These are phyloP conservation scores for Platyrinchus mystaceus DNA, from an alignment of 2,797 vertebrate genomes.

Conservation along the genomic window DNA sequence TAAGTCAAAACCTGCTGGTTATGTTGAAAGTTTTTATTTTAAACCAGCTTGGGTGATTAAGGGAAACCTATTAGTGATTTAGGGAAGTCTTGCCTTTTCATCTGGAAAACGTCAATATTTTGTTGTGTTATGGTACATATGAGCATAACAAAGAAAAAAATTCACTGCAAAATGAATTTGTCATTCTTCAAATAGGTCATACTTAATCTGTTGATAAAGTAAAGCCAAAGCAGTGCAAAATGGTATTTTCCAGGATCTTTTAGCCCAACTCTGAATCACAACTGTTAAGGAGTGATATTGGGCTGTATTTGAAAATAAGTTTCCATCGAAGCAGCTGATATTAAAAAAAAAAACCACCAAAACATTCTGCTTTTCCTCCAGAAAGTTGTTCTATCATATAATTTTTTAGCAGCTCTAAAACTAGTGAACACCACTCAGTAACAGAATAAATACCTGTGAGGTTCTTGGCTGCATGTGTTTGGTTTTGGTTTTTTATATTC, in stretches of 20 bases:
- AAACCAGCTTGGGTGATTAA: background rate
- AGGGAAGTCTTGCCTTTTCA: background rate
- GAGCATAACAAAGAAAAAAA: background rate
- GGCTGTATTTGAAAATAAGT: background rate
- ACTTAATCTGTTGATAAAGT: background rate
- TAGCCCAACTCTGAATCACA: background rate
- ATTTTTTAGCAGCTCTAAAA: background rate
- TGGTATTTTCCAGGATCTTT: background rate
- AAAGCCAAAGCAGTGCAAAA: background rate
- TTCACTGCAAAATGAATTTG: background rate
- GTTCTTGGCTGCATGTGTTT: background rate
- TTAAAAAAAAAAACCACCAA: background rate
- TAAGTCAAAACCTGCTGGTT: background rate
- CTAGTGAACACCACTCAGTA: background rate
- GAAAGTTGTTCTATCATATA: background rate
- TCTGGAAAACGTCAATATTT: background rate
- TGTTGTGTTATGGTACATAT: background rate
- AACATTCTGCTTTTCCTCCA: background rate
- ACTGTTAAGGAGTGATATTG: background rate
- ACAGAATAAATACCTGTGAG: background rate
- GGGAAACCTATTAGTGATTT: background rate
- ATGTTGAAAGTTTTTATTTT: background rate
- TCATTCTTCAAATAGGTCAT: background rate
- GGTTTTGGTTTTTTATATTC: background rate
- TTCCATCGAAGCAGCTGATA: background rate